Percentiles rank a stretch among this genome's conserved stretches.
Conservation (phyloP, 2,797 vertebrate species). For the Petrocephalus schoutedeni region DNA sequence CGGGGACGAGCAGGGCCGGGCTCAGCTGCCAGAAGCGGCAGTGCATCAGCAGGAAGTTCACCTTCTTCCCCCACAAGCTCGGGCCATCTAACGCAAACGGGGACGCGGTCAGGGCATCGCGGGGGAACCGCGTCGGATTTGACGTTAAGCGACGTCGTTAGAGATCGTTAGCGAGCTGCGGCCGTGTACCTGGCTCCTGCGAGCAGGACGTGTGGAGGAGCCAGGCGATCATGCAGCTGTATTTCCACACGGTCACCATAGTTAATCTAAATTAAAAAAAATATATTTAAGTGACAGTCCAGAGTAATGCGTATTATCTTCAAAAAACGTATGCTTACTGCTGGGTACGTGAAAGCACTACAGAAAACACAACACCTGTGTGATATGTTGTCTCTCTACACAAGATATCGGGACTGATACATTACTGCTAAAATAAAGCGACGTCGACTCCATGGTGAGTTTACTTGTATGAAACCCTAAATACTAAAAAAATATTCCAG, state of each 20-base stretch:
- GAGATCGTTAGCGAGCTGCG: not conserved
- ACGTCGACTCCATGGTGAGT: not conserved
- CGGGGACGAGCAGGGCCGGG: conserved; percentile 41
- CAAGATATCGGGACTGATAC: not conserved
- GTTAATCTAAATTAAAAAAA: conserved; percentile 15
- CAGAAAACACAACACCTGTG: not conserved
- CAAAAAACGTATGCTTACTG: not conserved
- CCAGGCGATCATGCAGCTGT: conserved; percentile 33
- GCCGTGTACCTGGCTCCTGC: conserved; percentile 38
- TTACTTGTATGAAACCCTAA: not conserved
- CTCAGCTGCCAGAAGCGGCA: conserved; percentile 53
- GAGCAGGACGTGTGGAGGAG: conserved; percentile 32
- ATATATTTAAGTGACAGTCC: not conserved
- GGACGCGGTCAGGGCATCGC: not conserved
- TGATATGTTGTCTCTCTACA: not conserved
- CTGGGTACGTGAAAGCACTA: not conserved
- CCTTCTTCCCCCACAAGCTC: conserved; percentile 60
- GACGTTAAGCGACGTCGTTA: not conserved
- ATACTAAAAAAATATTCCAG: too few species aligned
- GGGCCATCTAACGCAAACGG: conserved; percentile 32
- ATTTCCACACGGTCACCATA: conserved; percentile 22
- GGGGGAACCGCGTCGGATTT: not conserved
- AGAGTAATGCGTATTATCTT: not conserved
- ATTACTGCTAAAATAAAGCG: not conserved
- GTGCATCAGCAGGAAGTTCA: conserved; percentile 31